Percentiles rank a stretch among this genome's conserved stretches.
phyloP scores from a whole-genome alignment of 2,113 vertebrate genomes.

The Cairina moschata region DNA sequence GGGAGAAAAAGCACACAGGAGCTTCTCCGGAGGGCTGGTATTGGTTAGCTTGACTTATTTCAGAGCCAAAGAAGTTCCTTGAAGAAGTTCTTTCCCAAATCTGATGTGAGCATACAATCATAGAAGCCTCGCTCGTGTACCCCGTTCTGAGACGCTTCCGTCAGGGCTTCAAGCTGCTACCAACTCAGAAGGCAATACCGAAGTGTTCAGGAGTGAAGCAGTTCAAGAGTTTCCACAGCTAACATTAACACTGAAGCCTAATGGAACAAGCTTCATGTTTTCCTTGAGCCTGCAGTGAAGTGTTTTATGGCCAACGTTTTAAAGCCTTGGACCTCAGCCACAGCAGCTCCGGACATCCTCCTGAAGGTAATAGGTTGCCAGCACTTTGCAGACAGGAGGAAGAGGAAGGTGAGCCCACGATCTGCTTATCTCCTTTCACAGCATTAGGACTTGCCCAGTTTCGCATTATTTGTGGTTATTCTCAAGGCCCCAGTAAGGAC shows the following conservation, averaged over 20 bases:
- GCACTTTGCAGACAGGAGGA: neutral
- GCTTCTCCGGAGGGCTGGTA: neutral
- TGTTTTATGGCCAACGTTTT: neutral
- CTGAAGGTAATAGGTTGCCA: rapidly evolving
- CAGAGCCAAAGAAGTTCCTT: neutral
- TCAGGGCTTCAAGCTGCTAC: neutral
- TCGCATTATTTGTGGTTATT: neutral
- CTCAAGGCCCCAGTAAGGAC: neutral
- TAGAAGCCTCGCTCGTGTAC: neutral
- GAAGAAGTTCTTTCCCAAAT: neutral
- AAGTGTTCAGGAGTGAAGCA: neutral
- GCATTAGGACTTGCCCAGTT: rapidly evolving
- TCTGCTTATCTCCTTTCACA: neutral
- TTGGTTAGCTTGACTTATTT: neutral
- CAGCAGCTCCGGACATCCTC: neutral
- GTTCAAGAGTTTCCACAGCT: neutral
- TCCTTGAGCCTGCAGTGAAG: neutral
- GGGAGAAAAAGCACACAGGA: too few species aligned
- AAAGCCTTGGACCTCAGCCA: neutral
- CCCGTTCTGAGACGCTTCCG: neutral
- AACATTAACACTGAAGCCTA: rapidly evolving
- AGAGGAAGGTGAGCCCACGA: neutral
- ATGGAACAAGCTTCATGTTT: rapidly evolving
- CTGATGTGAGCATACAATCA: neutral
- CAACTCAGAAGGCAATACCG: neutral